phyloP scores from a whole-genome alignment of 2,797 vertebrate genomes.

The Fistularia tabacaria region DNA sequence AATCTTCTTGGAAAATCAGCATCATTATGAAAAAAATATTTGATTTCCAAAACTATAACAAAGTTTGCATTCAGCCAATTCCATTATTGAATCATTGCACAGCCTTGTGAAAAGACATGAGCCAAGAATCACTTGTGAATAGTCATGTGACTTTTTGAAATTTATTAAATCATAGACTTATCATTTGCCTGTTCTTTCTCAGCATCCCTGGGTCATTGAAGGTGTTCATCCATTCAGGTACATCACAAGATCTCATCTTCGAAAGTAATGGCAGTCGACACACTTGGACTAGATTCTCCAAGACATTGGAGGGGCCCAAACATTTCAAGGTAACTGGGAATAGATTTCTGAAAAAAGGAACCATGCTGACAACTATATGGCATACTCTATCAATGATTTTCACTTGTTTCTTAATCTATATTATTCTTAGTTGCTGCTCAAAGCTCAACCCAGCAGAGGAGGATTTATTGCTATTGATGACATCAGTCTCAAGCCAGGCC shows the following conservation, averaged over 20 bases:
- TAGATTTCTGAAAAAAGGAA: background rate
- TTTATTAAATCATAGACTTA: too few species aligned
- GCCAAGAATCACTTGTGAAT: too few species aligned
- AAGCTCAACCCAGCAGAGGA: slow-evolving; percentile 53
- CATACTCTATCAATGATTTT: background rate
- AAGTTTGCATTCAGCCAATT: too few species aligned
- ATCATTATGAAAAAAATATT: too few species aligned
- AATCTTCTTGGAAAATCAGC: too few species aligned
- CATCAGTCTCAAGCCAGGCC: slow-evolving; percentile 62
- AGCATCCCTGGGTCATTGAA: slow-evolving; percentile 64
- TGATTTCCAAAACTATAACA: too few species aligned
- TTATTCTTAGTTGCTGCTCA: slow-evolving; percentile 64
- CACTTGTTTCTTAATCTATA: background rate
- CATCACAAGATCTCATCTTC: slow-evolving; percentile 47
- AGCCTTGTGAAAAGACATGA: too few species aligned
- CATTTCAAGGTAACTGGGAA: slow-evolving; percentile 65
- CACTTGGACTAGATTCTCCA: slow-evolving; percentile 63
- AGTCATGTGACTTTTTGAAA: too few species aligned
- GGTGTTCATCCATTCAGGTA: slow-evolving; percentile 45
- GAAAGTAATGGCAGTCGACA: slow-evolving; percentile 38
- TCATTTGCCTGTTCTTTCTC: background rate
- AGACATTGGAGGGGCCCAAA: slow-evolving; percentile 31
- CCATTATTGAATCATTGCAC: too few species aligned
- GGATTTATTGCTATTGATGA: slow-evolving; percentile 76
- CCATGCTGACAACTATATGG: background rate